Base-by-base conservation (phyloP, 2,113 vertebrate species). In the Seriola dumerili region DNA sequence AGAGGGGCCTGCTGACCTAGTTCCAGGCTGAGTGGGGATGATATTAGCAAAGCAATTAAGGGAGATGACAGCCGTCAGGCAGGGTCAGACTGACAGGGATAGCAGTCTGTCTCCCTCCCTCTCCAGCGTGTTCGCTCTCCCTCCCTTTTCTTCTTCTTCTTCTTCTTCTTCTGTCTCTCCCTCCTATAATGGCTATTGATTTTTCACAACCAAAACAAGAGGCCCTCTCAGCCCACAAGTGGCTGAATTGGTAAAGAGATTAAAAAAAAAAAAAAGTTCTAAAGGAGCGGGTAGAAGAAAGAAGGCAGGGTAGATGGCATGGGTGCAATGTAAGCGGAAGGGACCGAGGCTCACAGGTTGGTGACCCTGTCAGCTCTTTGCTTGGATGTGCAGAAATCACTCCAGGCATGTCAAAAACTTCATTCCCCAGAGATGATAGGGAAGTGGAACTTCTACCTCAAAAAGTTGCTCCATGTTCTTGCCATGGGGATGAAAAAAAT, bases 31-130 rank as follows among this genome's bases (percentile, higher is more conserved):
- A 93, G 87, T 83, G 83, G 84, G 89, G 87, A 93, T 84, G 92
- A 92, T 92, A 94, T 94, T 94, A 94, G 92, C 94, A 89, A 90
- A 91, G 93, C 94, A 94, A 94, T 94, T 94, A 94, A 94, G 88
- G 83, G 87, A 94, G 93, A 93, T 93, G 93, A 93, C 92, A 94
- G 92, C 92, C 90, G 73, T 91, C 90, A 92, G 88, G 84, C 86
- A 88, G 88, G 86, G 91, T 90, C 82, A 86, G 90, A 90, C 88
- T 91, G 92, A 93, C 84, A 80, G 85, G 88, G 88, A 93, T 72
- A 85, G 87, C 76, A 81, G 78, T 32, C 80, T 29, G 65, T 74
- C 85, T 85, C 85, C 25, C 54, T 86, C 88, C 59, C 72, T 83
- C 80, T 70, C 46, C 21, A 72, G 44, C 46, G 16, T 69, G 71